Conservation (phyloP, 2,113 vertebrate species). For the Cebidichthys violaceus region DNA sequence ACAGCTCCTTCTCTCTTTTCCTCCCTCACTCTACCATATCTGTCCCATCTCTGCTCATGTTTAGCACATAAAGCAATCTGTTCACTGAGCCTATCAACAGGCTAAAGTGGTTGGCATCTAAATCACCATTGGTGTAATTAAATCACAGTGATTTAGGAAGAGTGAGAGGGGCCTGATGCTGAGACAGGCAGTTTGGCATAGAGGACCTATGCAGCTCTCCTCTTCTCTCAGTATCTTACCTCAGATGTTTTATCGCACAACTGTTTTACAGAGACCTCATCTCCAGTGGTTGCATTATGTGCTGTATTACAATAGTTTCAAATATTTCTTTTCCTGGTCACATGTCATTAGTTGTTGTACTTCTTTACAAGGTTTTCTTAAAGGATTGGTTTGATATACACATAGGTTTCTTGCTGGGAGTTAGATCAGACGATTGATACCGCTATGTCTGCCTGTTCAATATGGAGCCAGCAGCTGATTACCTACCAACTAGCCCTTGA, state of each 20-base stretch:
- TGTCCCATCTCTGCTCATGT: conserved; percentile 31
- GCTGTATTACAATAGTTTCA: background rate
- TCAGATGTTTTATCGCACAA: background rate
- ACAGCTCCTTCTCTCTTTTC: conserved; percentile 6
- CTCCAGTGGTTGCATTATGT: background rate
- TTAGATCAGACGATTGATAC: background rate
- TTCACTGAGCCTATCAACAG: conserved; percentile 35
- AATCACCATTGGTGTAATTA: conserved; percentile 48
- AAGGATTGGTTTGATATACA: background rate
- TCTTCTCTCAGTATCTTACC: conserved; percentile 5
- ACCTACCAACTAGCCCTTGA: background rate
- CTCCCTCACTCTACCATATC: background rate
- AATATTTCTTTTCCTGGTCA: no score
- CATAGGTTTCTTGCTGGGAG: background rate
- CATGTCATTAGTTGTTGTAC: no score
- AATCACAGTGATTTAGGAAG: conserved; percentile 54
- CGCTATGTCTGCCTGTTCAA: background rate
- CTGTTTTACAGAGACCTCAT: background rate
- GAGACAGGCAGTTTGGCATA: conserved; percentile 27
- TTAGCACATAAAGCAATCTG: conserved; percentile 37
- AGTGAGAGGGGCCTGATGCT: conserved; percentile 37
- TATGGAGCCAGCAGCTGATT: background rate
- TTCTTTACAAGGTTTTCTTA: background rate
- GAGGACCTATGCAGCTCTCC: background rate
- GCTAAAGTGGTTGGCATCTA: conserved; percentile 19